Evolutionary conservation across 2,113 vertebrate genomes (phyloP), one percentile per base, ranked within the genome.

Genomic region (Dicerorhinus sumatrensis): DNA sequence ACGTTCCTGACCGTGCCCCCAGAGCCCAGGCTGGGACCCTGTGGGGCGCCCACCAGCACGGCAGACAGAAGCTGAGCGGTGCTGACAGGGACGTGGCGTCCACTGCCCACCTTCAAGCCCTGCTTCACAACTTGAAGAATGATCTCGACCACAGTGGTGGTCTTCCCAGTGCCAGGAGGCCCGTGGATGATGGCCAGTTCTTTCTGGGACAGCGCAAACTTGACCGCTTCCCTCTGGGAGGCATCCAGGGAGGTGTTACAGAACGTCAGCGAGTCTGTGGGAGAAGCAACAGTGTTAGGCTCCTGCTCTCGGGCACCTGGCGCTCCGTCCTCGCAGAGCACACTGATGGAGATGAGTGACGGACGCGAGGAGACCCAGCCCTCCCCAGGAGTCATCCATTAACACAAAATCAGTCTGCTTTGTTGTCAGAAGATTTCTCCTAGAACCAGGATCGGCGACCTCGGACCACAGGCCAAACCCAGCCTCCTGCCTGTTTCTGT

Each of bases 121-220:
- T 98, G 99, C 95, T 99, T 99, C 67, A 99, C 99, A 6, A 99
- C 99, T 94, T 99, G 99, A 58, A 99, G 98, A 92, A 99, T 99
- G 79, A 99, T 98, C 97, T 99, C 99, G 9, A 99, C 99, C 88
- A 99, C 98, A 0, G 99, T 99, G 0, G 99, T 99, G 70, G 99
- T 99, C 96, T 99, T 99, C 23, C 99, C 99, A 0, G 99, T 99
- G 79, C 99, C 99, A 0, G 99, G 99, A 0, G 99, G 99, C 3
- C 99, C 99, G 0, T 99, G 99, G 98, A 99, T 97, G 90, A 99
- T 99, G 90, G 99, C 99, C 0, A 99, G 98, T 48, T 99, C 99
- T 96, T 99, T 99, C 99, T 99, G 99, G 6, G 99, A 98, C 97
- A 99, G 98, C 0, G 99, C 99, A 87, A 99, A 99, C 2, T 97